phyloP scores from a whole-genome alignment of 1,140 invertebrate species.

The Thalassaphorura encarpata region DNA sequence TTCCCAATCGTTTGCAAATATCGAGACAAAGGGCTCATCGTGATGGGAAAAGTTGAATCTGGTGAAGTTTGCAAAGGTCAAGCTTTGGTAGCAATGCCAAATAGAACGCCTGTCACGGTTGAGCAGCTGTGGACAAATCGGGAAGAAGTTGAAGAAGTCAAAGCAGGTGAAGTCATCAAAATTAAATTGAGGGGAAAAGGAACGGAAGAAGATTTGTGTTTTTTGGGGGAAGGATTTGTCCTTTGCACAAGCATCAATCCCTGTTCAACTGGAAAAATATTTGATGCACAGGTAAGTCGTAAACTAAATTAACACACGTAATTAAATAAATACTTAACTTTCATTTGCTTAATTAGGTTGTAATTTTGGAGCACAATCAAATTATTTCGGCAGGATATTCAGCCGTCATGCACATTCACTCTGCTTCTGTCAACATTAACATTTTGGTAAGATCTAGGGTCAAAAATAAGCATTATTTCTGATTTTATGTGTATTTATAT shows the following conservation, averaged over 20 bases:
- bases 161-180: slow-evolving; percentile 96
- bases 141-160: slow-evolving; percentile 85
- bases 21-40: slow-evolving; percentile 98
- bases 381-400: slow-evolving; percentile 99
- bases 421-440: slow-evolving; percentile 93
- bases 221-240: slow-evolving; percentile 93
- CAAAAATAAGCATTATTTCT: no score
- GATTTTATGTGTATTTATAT: no score
- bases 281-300: slow-evolving; percentile 87
- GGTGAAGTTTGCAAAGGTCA: slow-evolving; percentile 85
- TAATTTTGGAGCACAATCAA: slow-evolving; percentile 97
- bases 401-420: slow-evolving; percentile 98
- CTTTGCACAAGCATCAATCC: slow-evolving; percentile 86
- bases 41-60: slow-evolving; percentile 99
- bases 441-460: no score
- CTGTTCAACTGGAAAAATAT: slow-evolving; percentile 88
- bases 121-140: slow-evolving; percentile 96
- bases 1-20: slow-evolving; percentile 99
- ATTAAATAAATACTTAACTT: no score
- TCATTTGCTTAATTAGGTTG: no score
- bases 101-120: slow-evolving; percentile 89
- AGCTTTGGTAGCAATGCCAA: slow-evolving; percentile 94
- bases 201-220: slow-evolving; percentile 96
- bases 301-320: no score
- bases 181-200: slow-evolving; percentile 97